Base-by-base conservation (phyloP, 2,888 invertebrate species). In the Hanleya hanleyi region DNA sequence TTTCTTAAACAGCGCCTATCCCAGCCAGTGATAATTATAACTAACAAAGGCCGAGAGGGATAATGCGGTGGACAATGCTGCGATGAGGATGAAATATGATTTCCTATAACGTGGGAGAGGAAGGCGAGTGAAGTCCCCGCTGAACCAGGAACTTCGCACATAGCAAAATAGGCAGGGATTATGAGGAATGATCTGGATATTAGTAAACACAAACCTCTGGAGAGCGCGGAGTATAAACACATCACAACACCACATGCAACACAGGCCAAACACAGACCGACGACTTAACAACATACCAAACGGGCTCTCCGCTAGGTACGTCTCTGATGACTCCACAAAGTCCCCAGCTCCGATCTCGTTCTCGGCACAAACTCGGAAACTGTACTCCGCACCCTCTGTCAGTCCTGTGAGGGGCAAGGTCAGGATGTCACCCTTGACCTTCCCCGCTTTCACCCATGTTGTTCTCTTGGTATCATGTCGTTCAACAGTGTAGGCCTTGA, bases 341-440 rank as follows among this genome's bases (percentile, higher is more conserved):
- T 96, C 96, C 57, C 98, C 97, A 0, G 95, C 95, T 15, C 98
- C 99, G 1, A 97, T 98, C 82, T 96, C 95, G 92, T 96, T 97
- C 37, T 96, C 93, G 15, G 96, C 96, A 64, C 94, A 93, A 0
- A 97, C 96, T 26, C 96, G 93, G 93, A 97, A 97, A 88, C 96
- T 95, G 86, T 97, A 97, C 0, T 94, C 94, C 92, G 97, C 96
- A 71, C 97, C 97, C 90, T 97, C 97, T 47, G 95, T 94, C n/a
- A 99, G 92, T 87, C 96, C 97, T 9, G 78, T 83, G 15, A 79
- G 81, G 12, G 73, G 75, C 66, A 73, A 81, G 2, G 77, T 67
- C 9, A 73, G 78, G 33, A 72, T 77, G 2, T 75, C 73, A 1
- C 74, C 81, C 26, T 80, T 74, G 1, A 84, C 76, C 32, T 74